Evolutionary conservation across 2,797 vertebrate species (phyloP).

Genomic region (Pyrocephalus nanus): DNA sequence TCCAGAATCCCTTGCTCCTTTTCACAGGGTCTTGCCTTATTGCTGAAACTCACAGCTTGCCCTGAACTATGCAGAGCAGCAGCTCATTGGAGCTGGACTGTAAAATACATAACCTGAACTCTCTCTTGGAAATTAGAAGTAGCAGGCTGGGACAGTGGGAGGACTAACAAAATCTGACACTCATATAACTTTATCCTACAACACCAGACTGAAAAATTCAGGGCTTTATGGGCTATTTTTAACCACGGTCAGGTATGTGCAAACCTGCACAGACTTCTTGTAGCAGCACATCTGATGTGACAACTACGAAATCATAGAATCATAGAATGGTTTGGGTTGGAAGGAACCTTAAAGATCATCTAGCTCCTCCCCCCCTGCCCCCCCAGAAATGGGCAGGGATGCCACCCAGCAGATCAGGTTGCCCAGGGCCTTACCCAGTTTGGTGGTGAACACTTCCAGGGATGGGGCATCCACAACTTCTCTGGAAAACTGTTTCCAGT

Average conservation of each 20-base stretch:
- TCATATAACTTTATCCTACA: background rate
- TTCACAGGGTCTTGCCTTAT: background rate
- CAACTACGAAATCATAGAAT: background rate
- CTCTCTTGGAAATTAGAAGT: background rate
- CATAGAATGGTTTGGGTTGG: background rate
- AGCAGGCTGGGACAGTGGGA: background rate
- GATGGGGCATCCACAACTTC: background rate
- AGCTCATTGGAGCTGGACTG: background rate
- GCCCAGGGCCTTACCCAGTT: too few species aligned
- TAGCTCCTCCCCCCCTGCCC: background rate
- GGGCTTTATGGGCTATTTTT: background rate
- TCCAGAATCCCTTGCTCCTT: background rate
- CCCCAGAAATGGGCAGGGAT: background rate
- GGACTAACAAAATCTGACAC: background rate
- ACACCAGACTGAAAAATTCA: background rate
- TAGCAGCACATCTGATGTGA: background rate
- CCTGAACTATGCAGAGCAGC: background rate
- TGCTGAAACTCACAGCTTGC: background rate
- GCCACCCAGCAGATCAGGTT: background rate
- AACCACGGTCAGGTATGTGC: background rate
- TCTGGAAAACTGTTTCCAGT: background rate
- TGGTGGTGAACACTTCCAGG: background rate
- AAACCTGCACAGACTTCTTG: background rate
- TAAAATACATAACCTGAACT: background rate
- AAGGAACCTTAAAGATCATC: background rate